Evolutionary conservation across 2,113 vertebrate species (phyloP), one percentile per base, ranked within the genome.

Genomic region (Eulemur macaco): DNA sequence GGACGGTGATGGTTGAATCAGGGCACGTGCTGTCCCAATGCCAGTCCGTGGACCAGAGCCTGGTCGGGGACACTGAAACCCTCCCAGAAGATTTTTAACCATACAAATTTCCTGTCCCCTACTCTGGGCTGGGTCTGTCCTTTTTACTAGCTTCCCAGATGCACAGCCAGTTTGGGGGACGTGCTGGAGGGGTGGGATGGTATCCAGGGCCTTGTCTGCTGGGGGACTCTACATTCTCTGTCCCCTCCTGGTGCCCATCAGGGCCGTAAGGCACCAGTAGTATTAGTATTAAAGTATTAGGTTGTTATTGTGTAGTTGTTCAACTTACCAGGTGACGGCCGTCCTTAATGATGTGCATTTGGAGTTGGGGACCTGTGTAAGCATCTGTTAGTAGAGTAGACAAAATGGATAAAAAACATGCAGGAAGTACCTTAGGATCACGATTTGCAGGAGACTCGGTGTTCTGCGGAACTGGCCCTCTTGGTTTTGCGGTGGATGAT

Each of bases 141-240:
- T 39, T 74, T 63, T 45, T 58, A 54, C 56, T 21, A 76, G 68
- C 54, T 39, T 85, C 52, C 14, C 23, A 58, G 20, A 54, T 39
- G 34, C 31, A 52, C 37, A 54, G 1, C 9, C 2, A 11, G 8
- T 34, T 45, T 45, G 45, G 45, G 50, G 58, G 18, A 58, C 9
- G 8, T 0, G 0, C 31, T 56, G 12, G 64, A 21, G 29, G 23
- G 17, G 12, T 34, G n/a, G 21, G 34, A 9, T 21, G 31, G 34
- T 39, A 4, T 52, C 13, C 37, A 11, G 90, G 25, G 12, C 37
- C 58, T 71, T 37, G 37, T 29, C 45, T 68, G 5, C 27, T 31
- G 10, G 8, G 37, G 42, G 31, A 4, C 10, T 60, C 27, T 11
- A 1, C 2, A 1, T 39, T 1, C 17, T 25, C 56, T 34, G 5